A percentile compares a stretch with the other conserved stretches of the same genome.
Evolutionary conservation across 1,140 invertebrate species (phyloP).

Genomic region (Drosophila rufa): DNA sequence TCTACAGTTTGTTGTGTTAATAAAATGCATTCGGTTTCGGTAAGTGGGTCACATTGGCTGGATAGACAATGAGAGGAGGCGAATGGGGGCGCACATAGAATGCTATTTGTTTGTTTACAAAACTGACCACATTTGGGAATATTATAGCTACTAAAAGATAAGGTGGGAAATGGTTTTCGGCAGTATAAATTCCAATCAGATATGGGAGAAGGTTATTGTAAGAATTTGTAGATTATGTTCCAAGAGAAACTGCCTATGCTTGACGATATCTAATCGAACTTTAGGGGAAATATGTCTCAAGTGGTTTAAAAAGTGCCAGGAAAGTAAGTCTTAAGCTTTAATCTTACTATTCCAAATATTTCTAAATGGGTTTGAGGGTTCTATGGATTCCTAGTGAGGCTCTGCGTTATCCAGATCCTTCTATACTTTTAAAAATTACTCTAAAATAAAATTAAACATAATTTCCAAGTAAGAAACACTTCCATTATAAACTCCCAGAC

Average conservation of each 20-base stretch:
- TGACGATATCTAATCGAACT: neutral
- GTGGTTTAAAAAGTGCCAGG: neutral
- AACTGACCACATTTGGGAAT: neutral
- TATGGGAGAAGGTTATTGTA: neutral
- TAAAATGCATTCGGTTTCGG: conserved; percentile 39
- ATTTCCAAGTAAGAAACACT: neutral
- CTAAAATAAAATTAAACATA: neutral
- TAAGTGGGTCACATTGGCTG: conserved; percentile 49
- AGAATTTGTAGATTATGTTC: neutral
- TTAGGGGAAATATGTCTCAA: neutral
- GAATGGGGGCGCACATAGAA: conserved; percentile 1
- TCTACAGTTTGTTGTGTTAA: conserved; percentile 32
- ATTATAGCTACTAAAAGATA: neutral
- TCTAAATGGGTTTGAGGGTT: too few relatives aligned
- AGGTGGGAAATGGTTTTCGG: neutral
- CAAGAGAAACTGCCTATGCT: too few relatives aligned
- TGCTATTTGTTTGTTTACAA: conserved; percentile 2
- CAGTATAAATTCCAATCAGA: neutral
- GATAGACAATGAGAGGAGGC: neutral
- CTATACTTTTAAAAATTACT: neutral
- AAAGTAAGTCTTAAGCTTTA: neutral
- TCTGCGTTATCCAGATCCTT: too few relatives aligned
- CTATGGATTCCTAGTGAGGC: neutral
- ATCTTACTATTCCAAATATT: neutral
- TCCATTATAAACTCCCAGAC: too few relatives aligned